Conservation (phyloP, 2,888 invertebrate species). For the Drosophila merina region DNA sequence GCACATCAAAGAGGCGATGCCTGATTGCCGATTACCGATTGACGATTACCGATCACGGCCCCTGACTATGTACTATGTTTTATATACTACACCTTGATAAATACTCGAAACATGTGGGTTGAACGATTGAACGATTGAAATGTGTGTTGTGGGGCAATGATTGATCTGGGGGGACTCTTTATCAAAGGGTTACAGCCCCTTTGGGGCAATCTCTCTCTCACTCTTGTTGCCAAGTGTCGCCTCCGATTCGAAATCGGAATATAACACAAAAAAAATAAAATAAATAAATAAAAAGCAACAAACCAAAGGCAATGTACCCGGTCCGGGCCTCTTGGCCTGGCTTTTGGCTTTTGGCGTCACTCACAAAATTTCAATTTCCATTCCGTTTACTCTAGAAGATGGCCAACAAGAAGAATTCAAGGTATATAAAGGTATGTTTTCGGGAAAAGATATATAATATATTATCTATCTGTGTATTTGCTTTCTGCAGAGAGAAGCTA, state of each 20-base stretch:
- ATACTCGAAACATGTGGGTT: too few species aligned
- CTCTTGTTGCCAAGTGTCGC: conserved; percentile 67
- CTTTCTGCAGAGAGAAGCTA: too few species aligned
- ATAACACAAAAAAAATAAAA: conserved; percentile 8
- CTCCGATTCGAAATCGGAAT: conserved; percentile 21
- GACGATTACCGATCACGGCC: conserved; percentile 11
- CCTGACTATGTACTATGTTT: conserved; percentile 11
- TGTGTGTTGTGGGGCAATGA: neutral
- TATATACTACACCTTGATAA: too few species aligned
- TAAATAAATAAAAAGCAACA: conserved; percentile 29
- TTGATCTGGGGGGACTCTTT: conserved; percentile 32
- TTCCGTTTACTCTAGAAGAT: conserved; percentile 17
- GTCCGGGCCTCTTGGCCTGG: conserved; percentile 14
- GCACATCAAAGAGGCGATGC: conserved; percentile 37
- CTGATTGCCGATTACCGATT: conserved; percentile 6
- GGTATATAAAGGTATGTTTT: neutral
- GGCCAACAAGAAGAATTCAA: neutral
- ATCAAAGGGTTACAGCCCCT: conserved; percentile 32
- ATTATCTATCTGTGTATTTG: too few species aligned
- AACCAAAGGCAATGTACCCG: conserved; percentile 54
- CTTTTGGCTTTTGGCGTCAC: conserved; percentile 33
- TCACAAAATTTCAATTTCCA: conserved; percentile 59
- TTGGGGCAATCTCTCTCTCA: conserved; percentile 35
- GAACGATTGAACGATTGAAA: too few species aligned
- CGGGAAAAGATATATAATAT: too few species aligned